Evolutionary conservation across 2,797 vertebrate species (phyloP).

Genomic region (Poecile montanus): DNA sequence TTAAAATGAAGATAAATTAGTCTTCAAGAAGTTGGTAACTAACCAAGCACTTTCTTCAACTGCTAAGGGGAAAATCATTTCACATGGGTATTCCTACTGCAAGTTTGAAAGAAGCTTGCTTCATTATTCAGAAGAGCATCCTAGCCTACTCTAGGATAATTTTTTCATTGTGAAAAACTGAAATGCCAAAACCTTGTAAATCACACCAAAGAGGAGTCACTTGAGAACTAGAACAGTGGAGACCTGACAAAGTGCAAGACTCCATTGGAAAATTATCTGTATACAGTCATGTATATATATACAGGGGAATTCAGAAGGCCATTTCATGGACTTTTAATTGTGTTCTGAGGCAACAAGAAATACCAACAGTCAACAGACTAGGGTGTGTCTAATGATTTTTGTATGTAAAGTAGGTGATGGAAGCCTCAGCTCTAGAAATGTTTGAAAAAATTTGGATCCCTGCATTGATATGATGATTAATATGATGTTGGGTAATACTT

Average conservation of each 20-base stretch:
- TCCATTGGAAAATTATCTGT: not conserved
- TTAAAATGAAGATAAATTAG: not conserved
- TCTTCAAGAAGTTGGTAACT: not conserved
- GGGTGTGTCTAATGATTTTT: not conserved
- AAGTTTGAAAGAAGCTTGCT: not conserved
- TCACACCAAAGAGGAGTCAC: not conserved
- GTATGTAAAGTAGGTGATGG: not conserved
- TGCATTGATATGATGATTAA: not conserved
- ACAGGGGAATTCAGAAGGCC: not conserved
- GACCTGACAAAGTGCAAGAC: not conserved
- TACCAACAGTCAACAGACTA: not conserved
- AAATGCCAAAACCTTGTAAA: slow-evolving; percentile 23
- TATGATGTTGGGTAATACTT: not conserved
- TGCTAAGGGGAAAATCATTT: not conserved
- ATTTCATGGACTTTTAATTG: not conserved
- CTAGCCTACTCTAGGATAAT: not conserved
- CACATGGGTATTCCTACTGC: not conserved
- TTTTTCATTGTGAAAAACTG: slow-evolving; percentile 24
- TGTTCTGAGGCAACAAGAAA: not conserved
- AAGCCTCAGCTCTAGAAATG: not conserved
- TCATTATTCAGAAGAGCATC: not conserved
- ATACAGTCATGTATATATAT: too few species aligned
- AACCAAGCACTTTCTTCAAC: not conserved
- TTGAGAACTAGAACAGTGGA: not conserved
- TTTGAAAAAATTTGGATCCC: not conserved